Percentiles rank a stretch among this genome's conserved stretches.
Conservation (phyloP, 2,888 invertebrate species). For the Archips xylosteana region DNA sequence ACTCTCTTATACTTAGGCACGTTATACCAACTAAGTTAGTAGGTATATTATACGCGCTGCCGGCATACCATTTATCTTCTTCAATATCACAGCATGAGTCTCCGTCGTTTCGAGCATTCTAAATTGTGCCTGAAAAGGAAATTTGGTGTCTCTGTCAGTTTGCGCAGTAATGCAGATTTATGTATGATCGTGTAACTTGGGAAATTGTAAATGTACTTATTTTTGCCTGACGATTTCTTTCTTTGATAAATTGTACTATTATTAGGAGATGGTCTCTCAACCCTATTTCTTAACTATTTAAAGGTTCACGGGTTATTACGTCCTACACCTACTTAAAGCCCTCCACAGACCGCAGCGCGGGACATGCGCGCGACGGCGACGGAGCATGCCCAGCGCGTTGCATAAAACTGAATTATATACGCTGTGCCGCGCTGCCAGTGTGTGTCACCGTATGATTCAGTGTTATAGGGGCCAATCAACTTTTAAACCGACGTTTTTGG, state of each 20-base stretch:
- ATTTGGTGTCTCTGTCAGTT: not conserved
- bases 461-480: too few species aligned
- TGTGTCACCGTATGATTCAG: too few species aligned
- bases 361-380: too few species aligned
- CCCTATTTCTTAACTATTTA: too few species aligned
- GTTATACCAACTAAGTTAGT: too few species aligned
- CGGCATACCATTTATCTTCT: not conserved
- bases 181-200: not conserved
- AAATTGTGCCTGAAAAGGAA: conserved; percentile 4
- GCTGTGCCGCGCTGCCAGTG: too few species aligned
- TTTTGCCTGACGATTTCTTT: not conserved
- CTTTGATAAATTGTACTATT: not conserved
- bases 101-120: not conserved
- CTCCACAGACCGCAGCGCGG: too few species aligned
- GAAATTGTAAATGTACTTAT: not conserved
- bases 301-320: too few species aligned
- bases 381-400: too few species aligned
- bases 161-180: not conserved
- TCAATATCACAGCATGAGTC: not conserved
- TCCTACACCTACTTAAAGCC: too few species aligned
- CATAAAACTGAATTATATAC: too few species aligned
- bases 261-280: not conserved
- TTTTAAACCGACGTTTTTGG: too few species aligned
- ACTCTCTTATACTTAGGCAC: not conserved
- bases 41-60: not conserved